Percentiles rank a stretch among this genome's conserved stretches.
phyloP scores from a whole-genome alignment of 2,888 invertebrate species.

The Patella ulyssiponensis region DNA sequence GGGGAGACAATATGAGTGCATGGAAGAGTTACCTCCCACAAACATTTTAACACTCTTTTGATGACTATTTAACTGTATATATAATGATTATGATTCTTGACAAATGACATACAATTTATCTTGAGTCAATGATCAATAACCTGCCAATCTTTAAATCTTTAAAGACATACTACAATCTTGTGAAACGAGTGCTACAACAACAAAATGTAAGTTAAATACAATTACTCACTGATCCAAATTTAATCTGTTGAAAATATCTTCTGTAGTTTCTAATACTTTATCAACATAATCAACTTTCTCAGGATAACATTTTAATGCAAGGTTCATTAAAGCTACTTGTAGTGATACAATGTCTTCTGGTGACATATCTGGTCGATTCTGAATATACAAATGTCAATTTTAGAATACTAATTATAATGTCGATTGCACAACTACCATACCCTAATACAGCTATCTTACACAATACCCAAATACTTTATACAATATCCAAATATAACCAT shows the following conservation, averaged over 20 bases:
- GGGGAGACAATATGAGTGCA: too few relatives aligned
- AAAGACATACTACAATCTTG: neutral
- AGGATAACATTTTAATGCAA: slow-evolving; percentile 97
- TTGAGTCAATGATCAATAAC: too few relatives aligned
- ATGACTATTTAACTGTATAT: too few relatives aligned
- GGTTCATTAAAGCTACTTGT: slow-evolving; percentile 91
- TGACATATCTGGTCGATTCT: slow-evolving; percentile 95
- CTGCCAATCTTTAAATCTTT: too few relatives aligned
- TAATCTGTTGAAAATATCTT: slow-evolving; percentile 90
- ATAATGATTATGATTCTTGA: too few relatives aligned
- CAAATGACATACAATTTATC: too few relatives aligned
- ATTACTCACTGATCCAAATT: slow-evolving; percentile 83
- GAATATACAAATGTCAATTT: slow-evolving; percentile 54
- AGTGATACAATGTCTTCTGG: slow-evolving; percentile 95
- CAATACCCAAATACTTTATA: too few relatives aligned
- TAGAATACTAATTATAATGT: neutral
- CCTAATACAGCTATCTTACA: too few relatives aligned
- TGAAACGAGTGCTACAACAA: neutral
- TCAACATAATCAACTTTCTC: slow-evolving; percentile 95
- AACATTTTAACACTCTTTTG: too few relatives aligned
- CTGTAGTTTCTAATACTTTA: slow-evolving; percentile 91
- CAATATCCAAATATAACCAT: too few relatives aligned
- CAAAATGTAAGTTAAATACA: too few relatives aligned
- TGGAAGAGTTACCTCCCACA: too few relatives aligned
- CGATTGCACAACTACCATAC: neutral